Evolutionary conservation across 1,140 invertebrate genomes (phyloP), one percentile per base, ranked within the genome.

Genomic region (Drosophila sucinea): DNA sequence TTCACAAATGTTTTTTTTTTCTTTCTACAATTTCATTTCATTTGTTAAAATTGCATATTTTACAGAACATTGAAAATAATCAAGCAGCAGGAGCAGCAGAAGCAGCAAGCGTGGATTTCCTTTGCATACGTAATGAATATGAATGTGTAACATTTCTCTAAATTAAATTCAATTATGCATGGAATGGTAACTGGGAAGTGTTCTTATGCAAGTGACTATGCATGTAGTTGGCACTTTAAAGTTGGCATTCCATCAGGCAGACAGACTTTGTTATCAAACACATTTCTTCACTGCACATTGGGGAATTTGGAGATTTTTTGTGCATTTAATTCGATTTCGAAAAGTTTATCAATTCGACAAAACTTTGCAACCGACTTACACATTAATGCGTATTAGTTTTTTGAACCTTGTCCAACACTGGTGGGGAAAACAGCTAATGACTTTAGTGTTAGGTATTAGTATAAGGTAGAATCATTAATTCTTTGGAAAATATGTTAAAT

Each of bases 41-140:
- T 85, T 85, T 86, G 44, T 51, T 63, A 35, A 62, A 69, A 76
- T 58, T 82, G 82, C 73, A 81, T 77, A 73, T 60, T 54, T 55
- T 47, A 54, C 67, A 66, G 57, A 33, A 63, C 62, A 67, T 77
- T 68, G 44, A 51, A 44, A 44, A 54, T 58, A 41, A 75, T 60
- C 72, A 73, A 73, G 65, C 17, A 17, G 44, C 44, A 51, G 40
- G 57, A 17, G 17, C 10, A 55, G 60, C 44, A 61, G 17, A 17
- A 17, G 17, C 17, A 17, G 17, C 17, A 17, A 17, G 55, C 35
- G 63, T 41, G 27, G 41, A 44, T 58, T 58, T 58, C 17, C 38
- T 84, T 84, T 84, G 72, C 76, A 84, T 79, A 17, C 40, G 33
- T 60, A 55, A 62, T 68, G 33, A 23, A 41, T 30, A 60, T 35